Base-by-base conservation (phyloP, 1,140 invertebrate genomes). In the Xylocopa sonorina region DNA sequence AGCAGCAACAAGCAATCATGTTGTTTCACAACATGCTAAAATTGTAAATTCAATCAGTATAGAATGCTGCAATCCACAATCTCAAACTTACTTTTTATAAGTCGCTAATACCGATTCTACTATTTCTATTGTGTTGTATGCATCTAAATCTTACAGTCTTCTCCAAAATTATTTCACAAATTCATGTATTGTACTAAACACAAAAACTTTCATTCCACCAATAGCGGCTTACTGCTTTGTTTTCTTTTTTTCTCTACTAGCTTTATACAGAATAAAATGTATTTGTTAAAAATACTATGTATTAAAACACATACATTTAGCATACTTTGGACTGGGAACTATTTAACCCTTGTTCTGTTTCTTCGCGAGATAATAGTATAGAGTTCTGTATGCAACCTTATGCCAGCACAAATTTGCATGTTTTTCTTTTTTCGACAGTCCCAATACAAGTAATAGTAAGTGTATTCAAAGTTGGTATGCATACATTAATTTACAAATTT, bases 211-310 rank as follows among this genome's bases (percentile, higher is more conserved):
- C n/a, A n/a, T n/a, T n/a, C n/a, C n/a, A n/a, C n/a, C n/a, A n/a
- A n/a, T n/a, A n/a, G n/a, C n/a, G n/a, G n/a, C n/a, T n/a, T n/a
- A n/a, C n/a, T n/a, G n/a, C n/a, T n/a, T n/a, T n/a, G n/a, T 2
- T 27, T 50, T 41, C 0, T 55, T 29, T 48, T n/a, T 58, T 38
- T 38, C 38, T 38, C 51, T 68, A 77, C 16, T 27, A 46, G 9
- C n/a, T 50, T n/a, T 18, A 14, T 69, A 67, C 24, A 50, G 55
- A 68, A 68, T n/a, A 57, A 72, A 72, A 72, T 72, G 18, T 72
- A 60, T 24, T 50, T 48, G 5, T 69, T 72, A 24, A 69, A 77
- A 68, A 78, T 50, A 57, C 14, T 38, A 58, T 72, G 27, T 72
- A 48, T 46, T 48, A 24, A 72, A 57, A 58, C 32, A 60, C 21